phyloP scores from a whole-genome alignment of 2,797 vertebrate genomes.

The Potorous gilbertii region DNA sequence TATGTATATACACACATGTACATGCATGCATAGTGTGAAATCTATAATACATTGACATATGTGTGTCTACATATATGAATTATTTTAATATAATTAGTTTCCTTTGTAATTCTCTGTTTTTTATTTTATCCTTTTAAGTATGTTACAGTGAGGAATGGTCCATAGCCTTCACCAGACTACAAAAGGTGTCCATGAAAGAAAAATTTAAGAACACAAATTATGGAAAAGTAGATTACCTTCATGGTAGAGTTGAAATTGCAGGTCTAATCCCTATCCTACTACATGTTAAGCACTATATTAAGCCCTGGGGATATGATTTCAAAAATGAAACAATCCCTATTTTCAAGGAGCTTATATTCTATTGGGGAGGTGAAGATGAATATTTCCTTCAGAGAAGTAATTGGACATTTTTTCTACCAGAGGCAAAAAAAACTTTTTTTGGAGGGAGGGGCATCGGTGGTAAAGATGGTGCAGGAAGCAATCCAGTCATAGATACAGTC shows the following conservation, averaged over 20 bases:
- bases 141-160: neutral
- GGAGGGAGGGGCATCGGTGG: too few relatives aligned
- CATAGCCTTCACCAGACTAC: neutral
- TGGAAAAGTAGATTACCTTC: neutral
- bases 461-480: too few relatives aligned
- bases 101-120: neutral
- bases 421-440: too few relatives aligned
- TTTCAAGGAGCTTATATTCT: too few relatives aligned
- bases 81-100: neutral
- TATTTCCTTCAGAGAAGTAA: too few relatives aligned
- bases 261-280: neutral
- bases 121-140: neutral
- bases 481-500: too few relatives aligned
- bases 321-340: too few relatives aligned
- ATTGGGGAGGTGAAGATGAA: too few relatives aligned
- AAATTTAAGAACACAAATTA: neutral
- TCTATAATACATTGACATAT: neutral
- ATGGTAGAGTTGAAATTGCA: neutral
- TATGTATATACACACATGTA: too few relatives aligned
- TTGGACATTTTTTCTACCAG: too few relatives aligned
- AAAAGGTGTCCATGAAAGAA: neutral
- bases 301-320: neutral
- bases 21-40: neutral
- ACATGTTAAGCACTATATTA: neutral
- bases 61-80: neutral